These are phyloP conservation scores for Bombylius major DNA, from an alignment of 2,888 invertebrate genomes.

Conservation along the genomic window DNA sequence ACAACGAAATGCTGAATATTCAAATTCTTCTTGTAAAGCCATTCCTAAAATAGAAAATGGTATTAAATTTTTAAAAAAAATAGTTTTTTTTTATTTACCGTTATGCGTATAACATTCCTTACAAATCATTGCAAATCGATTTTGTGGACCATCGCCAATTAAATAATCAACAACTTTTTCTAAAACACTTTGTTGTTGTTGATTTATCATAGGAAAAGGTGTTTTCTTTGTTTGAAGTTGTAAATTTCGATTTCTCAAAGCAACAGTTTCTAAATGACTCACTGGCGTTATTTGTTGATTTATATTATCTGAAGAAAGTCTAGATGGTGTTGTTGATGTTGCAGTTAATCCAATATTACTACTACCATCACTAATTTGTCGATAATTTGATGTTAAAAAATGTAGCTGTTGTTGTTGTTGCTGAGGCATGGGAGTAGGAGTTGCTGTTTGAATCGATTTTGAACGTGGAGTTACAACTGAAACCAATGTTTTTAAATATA, in stretches of 20 bases:
- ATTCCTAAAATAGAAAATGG: conserved; percentile 40
- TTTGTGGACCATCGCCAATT: conserved; percentile 88
- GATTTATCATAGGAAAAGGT: conserved; percentile 35
- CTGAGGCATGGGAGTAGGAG: too few relatives aligned
- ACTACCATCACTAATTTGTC: too few relatives aligned
- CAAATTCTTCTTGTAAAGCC: conserved; percentile 58
- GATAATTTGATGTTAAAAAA: background rate
- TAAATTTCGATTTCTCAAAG: conserved; percentile 5
- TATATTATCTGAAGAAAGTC: background rate
- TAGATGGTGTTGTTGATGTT: conserved; percentile 8
- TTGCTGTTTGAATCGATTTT: too few relatives aligned
- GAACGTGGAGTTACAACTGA: too few relatives aligned
- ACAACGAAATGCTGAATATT: conserved; percentile 72
- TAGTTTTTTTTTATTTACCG: conserved; percentile 42
- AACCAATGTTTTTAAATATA: too few relatives aligned
- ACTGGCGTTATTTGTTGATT: background rate
- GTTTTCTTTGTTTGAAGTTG: conserved; percentile 27
- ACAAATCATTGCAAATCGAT: conserved; percentile 93
- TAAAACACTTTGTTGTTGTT: conserved; percentile 58
- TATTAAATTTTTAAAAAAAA: background rate
- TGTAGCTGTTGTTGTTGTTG: background rate
- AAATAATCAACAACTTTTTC: conserved; percentile 89
- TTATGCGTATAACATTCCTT: conserved; percentile 82
- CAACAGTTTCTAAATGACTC: conserved; percentile 4
- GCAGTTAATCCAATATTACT: background rate